phyloP scores from a whole-genome alignment of 35 echinoderm and acorn worm species.

The Ophioderma brevispina region DNA sequence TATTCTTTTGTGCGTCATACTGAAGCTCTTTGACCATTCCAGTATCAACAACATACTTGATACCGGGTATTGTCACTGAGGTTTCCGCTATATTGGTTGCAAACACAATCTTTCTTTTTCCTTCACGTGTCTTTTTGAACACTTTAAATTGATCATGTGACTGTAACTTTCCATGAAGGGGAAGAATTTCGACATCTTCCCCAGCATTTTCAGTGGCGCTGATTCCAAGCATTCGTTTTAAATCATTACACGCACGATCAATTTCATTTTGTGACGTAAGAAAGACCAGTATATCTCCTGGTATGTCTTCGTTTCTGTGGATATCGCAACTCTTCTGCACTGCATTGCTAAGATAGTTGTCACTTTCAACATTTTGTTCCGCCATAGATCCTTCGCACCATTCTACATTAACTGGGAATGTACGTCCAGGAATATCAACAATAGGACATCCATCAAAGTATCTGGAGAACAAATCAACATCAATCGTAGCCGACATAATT shows the following conservation, averaged over 20 bases:
- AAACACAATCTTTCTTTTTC: conserved; percentile 48
- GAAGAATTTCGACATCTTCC: conserved; percentile 21
- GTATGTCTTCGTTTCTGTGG: not conserved
- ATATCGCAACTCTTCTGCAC: not conserved
- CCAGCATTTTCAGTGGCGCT: not conserved
- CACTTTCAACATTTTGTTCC: not conserved
- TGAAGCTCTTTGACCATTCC: conserved; percentile 51
- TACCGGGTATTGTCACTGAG: conserved; percentile 44
- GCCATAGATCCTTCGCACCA: not conserved
- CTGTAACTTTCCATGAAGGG: conserved; percentile 48
- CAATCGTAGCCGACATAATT: conserved; percentile 53
- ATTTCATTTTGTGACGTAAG: conserved; percentile 50
- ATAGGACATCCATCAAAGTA: conserved; percentile 30
- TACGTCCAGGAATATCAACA: conserved; percentile 22
- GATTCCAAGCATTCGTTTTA: conserved; percentile 9
- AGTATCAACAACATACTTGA: conserved; percentile 49
- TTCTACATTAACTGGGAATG: conserved; percentile 16
- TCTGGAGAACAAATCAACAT: conserved; percentile 18
- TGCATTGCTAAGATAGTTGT: not conserved
- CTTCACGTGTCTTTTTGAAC: conserved; percentile 2
- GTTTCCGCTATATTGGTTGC: conserved; percentile 57
- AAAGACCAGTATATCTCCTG: conserved; percentile 46
- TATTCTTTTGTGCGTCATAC: conserved; percentile 43
- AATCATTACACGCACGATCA: conserved; percentile 40
- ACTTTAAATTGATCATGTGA: conserved; percentile 49